phyloP scores from a whole-genome alignment of 2,113 vertebrate species.

The Jaculus jaculus region DNA sequence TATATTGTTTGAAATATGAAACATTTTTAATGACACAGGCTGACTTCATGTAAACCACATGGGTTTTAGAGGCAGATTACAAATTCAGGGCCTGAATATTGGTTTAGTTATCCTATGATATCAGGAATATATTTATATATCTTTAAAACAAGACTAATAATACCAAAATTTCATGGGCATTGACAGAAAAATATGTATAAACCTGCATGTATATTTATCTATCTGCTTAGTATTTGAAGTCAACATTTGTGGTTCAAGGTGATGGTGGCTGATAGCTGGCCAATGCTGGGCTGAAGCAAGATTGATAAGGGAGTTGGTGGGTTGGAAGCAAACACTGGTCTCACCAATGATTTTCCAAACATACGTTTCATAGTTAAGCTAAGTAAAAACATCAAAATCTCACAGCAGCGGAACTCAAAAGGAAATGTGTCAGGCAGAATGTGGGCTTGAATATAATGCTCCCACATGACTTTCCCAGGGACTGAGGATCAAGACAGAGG shows the following conservation, averaged over 20 bases:
- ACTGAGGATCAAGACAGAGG: background rate
- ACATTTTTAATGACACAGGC: background rate
- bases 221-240: background rate
- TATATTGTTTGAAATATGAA: background rate
- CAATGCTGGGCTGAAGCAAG: background rate
- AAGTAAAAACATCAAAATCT: constrained; percentile 14
- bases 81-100: background rate
- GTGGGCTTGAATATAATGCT: background rate
- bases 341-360: constrained; percentile 17
- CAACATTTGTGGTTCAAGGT: background rate
- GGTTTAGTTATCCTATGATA: background rate
- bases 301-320: background rate
- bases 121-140: constrained; percentile 29
- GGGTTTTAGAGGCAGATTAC: background rate
- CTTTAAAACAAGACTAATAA: background rate
- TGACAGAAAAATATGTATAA: background rate
- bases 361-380: background rate
- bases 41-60: background rate
- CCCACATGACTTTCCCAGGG: background rate
- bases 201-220: background rate
- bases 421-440: background rate
- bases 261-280: background rate
- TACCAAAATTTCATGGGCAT: background rate
- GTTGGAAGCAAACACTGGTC: background rate
- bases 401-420: background rate